Evolutionary conservation across 2,888 invertebrate genomes (phyloP).

Genomic region (Lasiommata megera): DNA sequence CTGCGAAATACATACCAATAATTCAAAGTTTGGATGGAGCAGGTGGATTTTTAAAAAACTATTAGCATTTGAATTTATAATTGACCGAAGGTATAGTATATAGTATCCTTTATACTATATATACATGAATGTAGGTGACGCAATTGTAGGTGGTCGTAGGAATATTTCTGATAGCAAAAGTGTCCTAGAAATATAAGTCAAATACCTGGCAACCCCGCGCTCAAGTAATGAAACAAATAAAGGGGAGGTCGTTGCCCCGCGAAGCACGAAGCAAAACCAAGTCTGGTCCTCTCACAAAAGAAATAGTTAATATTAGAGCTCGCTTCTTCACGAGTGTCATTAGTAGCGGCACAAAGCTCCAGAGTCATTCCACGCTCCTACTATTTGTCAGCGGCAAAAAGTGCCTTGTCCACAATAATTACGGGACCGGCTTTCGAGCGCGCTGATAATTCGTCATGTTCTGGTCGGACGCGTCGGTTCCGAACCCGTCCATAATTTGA

Average conservation of each 20-base stretch:
- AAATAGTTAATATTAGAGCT: constrained; percentile 78
- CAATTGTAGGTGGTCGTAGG: too few relatives aligned
- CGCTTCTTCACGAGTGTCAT: constrained; percentile 71
- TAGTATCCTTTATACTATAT: too few relatives aligned
- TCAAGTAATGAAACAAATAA: constrained; percentile 71
- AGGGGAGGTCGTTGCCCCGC: constrained; percentile 71
- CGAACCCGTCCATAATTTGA: constrained; percentile 77
- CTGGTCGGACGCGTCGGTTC: constrained; percentile 74
- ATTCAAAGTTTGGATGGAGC: too few relatives aligned
- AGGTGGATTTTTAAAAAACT: too few relatives aligned
- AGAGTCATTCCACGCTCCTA: constrained; percentile 74
- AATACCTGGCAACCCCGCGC: constrained; percentile 3
- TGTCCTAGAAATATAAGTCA: not conserved
- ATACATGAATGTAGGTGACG: too few relatives aligned
- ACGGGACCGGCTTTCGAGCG: constrained; percentile 76
- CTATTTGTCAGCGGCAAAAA: constrained; percentile 80
- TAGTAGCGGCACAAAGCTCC: constrained; percentile 76
- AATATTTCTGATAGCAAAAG: not conserved
- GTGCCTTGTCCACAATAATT: constrained; percentile 80
- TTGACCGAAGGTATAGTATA: too few relatives aligned
- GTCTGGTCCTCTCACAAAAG: constrained; percentile 72
- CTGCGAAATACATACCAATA: not conserved
- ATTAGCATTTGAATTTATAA: too few relatives aligned
- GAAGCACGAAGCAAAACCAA: constrained; percentile 59
- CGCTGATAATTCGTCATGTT: constrained; percentile 79